Evolutionary conservation across 2,113 vertebrate genomes (phyloP), one percentile per base, ranked within the genome.

Genomic region (Burhinus oedicnemus): DNA sequence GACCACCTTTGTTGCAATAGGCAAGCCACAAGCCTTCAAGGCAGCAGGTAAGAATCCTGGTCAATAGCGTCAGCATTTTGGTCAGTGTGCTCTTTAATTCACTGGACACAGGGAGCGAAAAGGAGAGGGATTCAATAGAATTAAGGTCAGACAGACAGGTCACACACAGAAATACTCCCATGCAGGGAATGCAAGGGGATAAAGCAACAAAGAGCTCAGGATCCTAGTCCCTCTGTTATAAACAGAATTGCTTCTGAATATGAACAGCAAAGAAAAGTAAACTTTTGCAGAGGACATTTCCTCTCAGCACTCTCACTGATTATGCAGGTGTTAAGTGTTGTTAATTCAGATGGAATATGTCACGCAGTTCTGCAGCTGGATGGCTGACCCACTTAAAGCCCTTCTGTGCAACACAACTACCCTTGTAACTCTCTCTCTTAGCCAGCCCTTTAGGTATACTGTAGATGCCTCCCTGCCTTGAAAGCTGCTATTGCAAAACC

Each of bases 311-410:
- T 87, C 9, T 83, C 64, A 15, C 47, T 95, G 75, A 94, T 97
- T 87, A 77, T 85, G 66, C 78, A 70, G 71, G 40, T 77, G 94
- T 95, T 91, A 94, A 96, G 89, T 95, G 74, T 32, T 91, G 78
- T 94, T 95, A 90, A 91, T 96, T 95, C 74, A 26, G 42, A 91
- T 47, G 44, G 89, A 95, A 74, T 93, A 74, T 51, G 55, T 96
- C 78, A 90, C 1, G 12, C 84, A 45, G 81, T 66, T 95, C 81
- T 95, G 82, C 91, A 95, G 66, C 91, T 94, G 91, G 78, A 90
- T 87, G 82, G 57, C 74, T 95, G 65, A 93, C 79, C 89, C 93
- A 91, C 66, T 95, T 94, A 87, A 83, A 95, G 42, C 65, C 61
- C 85, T 94, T 89, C 25, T 23, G 38, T 90, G 93, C 44, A n/a